A percentile compares a stretch with the other conserved stretches of the same genome.
phyloP scores from a whole-genome alignment of 2,888 invertebrate species.

The Pristionchus japonicus region DNA sequence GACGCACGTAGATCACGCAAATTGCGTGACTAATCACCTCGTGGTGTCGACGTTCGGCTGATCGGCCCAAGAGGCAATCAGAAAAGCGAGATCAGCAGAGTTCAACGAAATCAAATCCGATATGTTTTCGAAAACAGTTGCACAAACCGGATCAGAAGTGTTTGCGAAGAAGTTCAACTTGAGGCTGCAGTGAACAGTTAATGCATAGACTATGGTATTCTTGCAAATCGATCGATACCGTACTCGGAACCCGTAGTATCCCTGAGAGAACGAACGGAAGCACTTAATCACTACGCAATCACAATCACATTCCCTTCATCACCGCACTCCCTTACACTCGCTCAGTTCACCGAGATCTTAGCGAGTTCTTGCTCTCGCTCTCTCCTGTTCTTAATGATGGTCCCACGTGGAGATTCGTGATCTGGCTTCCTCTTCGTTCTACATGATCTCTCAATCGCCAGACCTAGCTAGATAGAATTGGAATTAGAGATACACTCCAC shows the following conservation, averaged over 20 bases:
- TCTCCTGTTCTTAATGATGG: too few species aligned
- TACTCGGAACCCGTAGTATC: too few species aligned
- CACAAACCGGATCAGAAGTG: too few species aligned
- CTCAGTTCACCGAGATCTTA: background rate
- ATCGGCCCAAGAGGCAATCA: background rate
- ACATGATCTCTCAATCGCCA: background rate
- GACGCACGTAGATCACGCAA: background rate
- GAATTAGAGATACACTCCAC: background rate
- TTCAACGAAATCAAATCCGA: too few species aligned
- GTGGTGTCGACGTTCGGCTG: too few species aligned
- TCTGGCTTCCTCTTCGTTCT: background rate
- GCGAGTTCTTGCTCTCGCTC: background rate
- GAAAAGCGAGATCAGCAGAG: background rate
- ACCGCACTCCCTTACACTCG: background rate
- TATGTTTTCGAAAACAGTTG: too few species aligned
- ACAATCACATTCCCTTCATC: background rate
- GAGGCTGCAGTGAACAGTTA: too few species aligned
- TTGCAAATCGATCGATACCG: too few species aligned
- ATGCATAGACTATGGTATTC: too few species aligned
- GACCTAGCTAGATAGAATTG: background rate
- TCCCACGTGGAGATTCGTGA: slow-evolving; percentile 11
- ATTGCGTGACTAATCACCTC: background rate
- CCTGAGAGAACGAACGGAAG: too few species aligned
- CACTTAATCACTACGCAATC: too few species aligned
- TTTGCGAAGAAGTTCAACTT: too few species aligned